phyloP scores from a whole-genome alignment of 2,797 vertebrate genomes.

The Myiotriccus ornatus region DNA sequence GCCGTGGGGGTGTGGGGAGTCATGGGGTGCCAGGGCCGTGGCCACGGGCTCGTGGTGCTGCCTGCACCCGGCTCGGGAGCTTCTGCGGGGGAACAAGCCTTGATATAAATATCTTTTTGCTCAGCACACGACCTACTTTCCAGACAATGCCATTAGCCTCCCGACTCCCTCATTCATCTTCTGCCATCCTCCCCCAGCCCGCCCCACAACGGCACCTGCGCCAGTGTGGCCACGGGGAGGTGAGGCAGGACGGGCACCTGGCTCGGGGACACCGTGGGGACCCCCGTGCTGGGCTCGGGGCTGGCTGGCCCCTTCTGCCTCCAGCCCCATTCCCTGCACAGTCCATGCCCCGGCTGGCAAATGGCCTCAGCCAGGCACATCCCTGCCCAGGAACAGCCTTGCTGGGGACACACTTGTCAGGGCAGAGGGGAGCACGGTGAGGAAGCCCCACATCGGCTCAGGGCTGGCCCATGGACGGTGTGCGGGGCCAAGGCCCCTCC shows the following conservation, averaged over 20 bases:
- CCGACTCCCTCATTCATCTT: constrained; percentile 68
- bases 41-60: not conserved
- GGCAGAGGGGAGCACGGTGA: rapidly evolving
- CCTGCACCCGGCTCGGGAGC: not conserved
- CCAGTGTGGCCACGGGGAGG: rapidly evolving
- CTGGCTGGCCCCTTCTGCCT: not conserved
- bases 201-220: not conserved
- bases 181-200: constrained; percentile 55
- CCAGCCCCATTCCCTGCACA: not conserved
- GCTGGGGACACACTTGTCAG: rapidly evolving
- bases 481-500: not conserved
- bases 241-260: not conserved
- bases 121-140: constrained; percentile 81
- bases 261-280: rapidly evolving
- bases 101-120: constrained; percentile 79
- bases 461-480: rapidly evolving
- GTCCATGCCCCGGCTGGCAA: not conserved
- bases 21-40: rapidly evolving
- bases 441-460: rapidly evolving
- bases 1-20: not conserved
- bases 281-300: not conserved
- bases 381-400: not conserved
- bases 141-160: constrained; percentile 74
- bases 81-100: constrained; percentile 68
- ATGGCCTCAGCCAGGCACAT: not conserved